Evolutionary conservation across 2,113 vertebrate species (phyloP).

Genomic region (Colistium nudipinnis): DNA sequence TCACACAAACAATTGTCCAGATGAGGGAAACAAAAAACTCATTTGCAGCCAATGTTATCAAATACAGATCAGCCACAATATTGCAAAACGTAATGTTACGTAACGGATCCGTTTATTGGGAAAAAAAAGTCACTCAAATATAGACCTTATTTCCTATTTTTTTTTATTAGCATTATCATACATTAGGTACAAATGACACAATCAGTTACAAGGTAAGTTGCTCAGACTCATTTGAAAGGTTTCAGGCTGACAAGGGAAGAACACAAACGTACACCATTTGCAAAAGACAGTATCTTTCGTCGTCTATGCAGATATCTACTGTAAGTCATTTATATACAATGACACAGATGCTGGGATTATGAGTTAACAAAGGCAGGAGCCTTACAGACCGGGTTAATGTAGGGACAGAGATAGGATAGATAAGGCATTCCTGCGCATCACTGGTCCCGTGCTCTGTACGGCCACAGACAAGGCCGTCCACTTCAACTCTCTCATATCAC

Average conservation of each 20-base stretch:
- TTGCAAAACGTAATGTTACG: too few species aligned
- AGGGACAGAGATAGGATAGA: conserved; percentile 47
- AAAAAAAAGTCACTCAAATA: conserved; percentile 13
- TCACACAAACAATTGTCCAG: too few species aligned
- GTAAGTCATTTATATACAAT: conserved; percentile 73
- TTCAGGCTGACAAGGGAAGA: conserved; percentile 64
- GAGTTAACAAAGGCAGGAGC: conserved; percentile 39
- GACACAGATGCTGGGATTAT: conserved; percentile 47
- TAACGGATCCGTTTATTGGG: too few species aligned
- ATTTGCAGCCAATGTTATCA: too few species aligned
- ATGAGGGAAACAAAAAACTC: too few species aligned
- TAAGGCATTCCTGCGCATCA: conserved; percentile 72
- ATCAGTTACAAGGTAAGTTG: conserved; percentile 77
- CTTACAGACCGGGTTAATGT: conserved; percentile 43
- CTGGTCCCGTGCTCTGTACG: conserved; percentile 52
- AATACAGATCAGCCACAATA: too few species aligned
- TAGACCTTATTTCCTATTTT: conserved; percentile 52
- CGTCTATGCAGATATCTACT: conserved; percentile 64
- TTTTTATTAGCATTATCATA: conserved; percentile 84
- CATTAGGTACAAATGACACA: conserved; percentile 83
- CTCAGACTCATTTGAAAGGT: conserved; percentile 74
- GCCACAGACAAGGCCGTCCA: conserved; percentile 39
- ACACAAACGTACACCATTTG: conserved; percentile 73
- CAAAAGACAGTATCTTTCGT: conserved; percentile 78
- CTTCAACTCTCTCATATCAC: conserved; percentile 36